Evolutionary conservation across 2,888 invertebrate species (phyloP).

Genomic region (Gastracanthus pulcherrimus): DNA sequence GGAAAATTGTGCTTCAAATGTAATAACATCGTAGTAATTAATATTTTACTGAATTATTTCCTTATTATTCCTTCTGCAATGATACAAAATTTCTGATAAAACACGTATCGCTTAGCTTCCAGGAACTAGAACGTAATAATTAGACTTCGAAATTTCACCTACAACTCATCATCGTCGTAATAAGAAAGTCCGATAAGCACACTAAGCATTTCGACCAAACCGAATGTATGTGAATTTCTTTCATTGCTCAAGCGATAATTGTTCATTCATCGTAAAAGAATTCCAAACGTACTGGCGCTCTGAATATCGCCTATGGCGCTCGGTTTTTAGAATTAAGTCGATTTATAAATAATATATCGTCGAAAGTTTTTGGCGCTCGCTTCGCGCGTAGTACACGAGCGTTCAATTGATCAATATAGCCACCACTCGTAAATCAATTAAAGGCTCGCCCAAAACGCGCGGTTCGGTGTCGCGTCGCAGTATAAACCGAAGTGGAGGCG

Average conservation of each 20-base stretch:
- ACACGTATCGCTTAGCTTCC: too few species aligned
- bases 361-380: background rate
- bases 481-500: background rate
- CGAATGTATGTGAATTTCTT: background rate
- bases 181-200: background rate
- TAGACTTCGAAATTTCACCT: background rate
- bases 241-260: background rate
- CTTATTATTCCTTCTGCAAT: too few species aligned
- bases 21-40: too few species aligned
- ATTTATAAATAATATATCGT: constrained; percentile 32
- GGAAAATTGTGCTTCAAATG: too few species aligned
- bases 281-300: background rate
- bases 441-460: background rate
- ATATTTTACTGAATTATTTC: too few species aligned
- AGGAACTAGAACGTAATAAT: background rate
- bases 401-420: constrained; percentile 26
- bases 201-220: background rate
- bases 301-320: background rate
- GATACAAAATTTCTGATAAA: too few species aligned
- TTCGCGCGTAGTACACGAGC: background rate
- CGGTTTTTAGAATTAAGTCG: background rate
- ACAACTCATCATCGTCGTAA: background rate
- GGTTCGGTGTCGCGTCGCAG: too few species aligned
- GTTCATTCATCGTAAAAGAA: background rate
- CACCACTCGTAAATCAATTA: constrained; percentile 32